These are phyloP conservation scores for Tyto alba DNA, from an alignment of 2,113 vertebrate genomes.

Conservation along the genomic window DNA sequence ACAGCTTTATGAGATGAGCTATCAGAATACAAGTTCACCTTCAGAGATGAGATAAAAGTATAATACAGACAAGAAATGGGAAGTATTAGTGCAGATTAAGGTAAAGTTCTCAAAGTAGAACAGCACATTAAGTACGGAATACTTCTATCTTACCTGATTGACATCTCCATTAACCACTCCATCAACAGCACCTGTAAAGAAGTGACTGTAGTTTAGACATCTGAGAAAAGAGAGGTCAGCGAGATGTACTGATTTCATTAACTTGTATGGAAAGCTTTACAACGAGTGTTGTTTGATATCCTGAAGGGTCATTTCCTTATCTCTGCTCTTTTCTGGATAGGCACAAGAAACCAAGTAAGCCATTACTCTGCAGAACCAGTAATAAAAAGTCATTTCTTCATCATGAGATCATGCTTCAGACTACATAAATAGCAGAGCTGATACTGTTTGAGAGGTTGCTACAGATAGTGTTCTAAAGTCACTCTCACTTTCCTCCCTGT, in stretches of 20 bases:
- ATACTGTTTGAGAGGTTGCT: neutral
- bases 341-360: neutral
- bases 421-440: neutral
- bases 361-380: neutral
- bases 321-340: neutral
- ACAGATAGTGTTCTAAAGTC: neutral
- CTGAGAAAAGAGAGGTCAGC: neutral
- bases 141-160: conserved; percentile 71
- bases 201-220: conserved; percentile 41
- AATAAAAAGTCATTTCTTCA: neutral
- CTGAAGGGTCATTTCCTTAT: neutral
- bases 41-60: neutral
- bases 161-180: conserved; percentile 84
- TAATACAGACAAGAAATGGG: neutral
- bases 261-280: neutral
- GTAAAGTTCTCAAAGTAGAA: neutral
- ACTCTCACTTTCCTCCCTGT: neutral
- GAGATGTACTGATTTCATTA: neutral
- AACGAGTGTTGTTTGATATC: neutral
- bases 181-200: conserved; percentile 76
- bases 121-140: neutral
- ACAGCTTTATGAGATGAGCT: neutral
- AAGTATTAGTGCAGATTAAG: neutral
- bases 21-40: neutral
- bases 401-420: neutral